Evolutionary conservation across 2,797 vertebrate genomes (phyloP).

Genomic region (Enteromius trimaculatus): DNA sequence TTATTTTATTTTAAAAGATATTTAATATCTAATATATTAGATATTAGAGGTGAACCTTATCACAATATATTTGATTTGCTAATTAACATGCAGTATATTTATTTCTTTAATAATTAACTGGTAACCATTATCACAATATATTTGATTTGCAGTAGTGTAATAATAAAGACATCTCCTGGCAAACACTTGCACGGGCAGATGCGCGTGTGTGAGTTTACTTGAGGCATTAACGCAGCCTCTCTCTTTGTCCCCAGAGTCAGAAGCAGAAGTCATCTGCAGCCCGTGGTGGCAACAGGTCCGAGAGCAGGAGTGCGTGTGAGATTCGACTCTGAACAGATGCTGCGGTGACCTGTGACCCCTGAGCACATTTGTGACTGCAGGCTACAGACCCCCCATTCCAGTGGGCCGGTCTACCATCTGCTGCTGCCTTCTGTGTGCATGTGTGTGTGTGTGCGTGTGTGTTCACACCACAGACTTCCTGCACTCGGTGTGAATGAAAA

Average conservation of each 20-base stretch:
- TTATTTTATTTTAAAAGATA: no score
- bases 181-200: slow-evolving; percentile 5
- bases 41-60: no score
- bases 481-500: slow-evolving; percentile 45
- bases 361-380: slow-evolving; percentile 85
- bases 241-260: slow-evolving; percentile 45
- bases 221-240: slow-evolving; percentile 30
- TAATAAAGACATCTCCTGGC: background rate
- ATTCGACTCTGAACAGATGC: slow-evolving; percentile 86
- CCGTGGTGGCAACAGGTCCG: slow-evolving; percentile 56
- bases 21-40: no score
- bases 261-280: slow-evolving; percentile 54
- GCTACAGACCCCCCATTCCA: slow-evolving; percentile 70
- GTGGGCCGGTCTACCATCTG: slow-evolving; percentile 62
- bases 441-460: slow-evolving; percentile 30
- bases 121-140: background rate
- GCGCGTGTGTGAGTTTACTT: slow-evolving; percentile 32
- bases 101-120: no score
- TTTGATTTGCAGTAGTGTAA: background rate
- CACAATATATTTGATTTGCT: no score
- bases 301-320: slow-evolving; percentile 48
- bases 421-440: slow-evolving; percentile 41
- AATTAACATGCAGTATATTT: no score
- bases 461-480: slow-evolving; percentile 57
- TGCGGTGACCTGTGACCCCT: slow-evolving; percentile 85